These are phyloP conservation scores for Crax fasciolata DNA, from an alignment of 2,797 vertebrate genomes.

Conservation along the genomic window DNA sequence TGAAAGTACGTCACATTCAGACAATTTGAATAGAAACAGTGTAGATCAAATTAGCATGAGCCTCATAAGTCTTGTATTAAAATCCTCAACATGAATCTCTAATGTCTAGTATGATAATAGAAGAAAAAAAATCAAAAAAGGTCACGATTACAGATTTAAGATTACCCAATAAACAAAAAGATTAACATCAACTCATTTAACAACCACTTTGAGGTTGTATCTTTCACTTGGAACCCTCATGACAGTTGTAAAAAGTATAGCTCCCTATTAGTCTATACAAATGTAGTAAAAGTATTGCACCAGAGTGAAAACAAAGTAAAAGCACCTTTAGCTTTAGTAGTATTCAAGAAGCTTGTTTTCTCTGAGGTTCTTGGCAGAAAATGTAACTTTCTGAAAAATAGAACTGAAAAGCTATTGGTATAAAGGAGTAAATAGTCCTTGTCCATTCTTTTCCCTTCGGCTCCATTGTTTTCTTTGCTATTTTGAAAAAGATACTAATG, in stretches of 20 bases:
- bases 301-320: not conserved
- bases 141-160: not conserved
- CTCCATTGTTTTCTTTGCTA: not conserved
- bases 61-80: not conserved
- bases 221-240: not conserved
- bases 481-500: not conserved
- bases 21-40: conserved; percentile 26
- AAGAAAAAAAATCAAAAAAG: not conserved
- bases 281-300: not conserved
- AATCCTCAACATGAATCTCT: not conserved
- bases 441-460: not conserved
- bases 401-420: not conserved
- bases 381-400: not conserved
- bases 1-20: conserved; percentile 54
- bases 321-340: not conserved
- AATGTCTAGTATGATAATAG: not conserved
- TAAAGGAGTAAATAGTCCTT: not conserved
- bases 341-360: not conserved
- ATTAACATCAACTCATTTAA: not conserved
- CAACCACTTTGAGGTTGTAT: not conserved
- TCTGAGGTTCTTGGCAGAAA: not conserved
- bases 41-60: conserved; percentile 24
- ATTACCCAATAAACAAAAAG: not conserved
- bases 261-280: not conserved
- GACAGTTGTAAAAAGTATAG: not conserved